phyloP scores from a whole-genome alignment of 2,888 invertebrate species.

The Adela reaumurella region DNA sequence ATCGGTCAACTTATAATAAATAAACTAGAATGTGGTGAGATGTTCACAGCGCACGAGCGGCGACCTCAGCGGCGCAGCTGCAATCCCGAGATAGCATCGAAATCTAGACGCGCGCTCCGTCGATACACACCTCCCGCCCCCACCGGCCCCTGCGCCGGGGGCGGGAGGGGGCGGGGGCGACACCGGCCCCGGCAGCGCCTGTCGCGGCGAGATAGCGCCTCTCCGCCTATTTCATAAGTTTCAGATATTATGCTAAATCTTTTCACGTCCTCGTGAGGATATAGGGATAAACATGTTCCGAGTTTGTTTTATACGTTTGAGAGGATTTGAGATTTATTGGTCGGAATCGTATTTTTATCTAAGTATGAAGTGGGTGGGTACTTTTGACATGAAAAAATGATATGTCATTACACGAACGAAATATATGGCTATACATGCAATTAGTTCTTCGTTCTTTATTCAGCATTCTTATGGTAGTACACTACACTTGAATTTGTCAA shows the following conservation, averaged over 20 bases:
- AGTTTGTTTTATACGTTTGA: too few species aligned
- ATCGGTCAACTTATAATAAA: background rate
- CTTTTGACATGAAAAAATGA: too few species aligned
- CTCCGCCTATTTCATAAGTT: background rate
- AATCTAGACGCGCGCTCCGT: slow-evolving; percentile 24
- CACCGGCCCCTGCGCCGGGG: slow-evolving; percentile 7
- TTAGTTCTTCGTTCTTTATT: too few species aligned
- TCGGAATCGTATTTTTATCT: too few species aligned
- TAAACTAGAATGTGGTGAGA: too few species aligned
- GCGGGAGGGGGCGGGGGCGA: slow-evolving; percentile 4
- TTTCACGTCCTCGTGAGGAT: background rate
- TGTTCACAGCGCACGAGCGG: background rate
- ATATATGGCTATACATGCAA: too few species aligned
- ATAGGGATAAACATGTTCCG: too few species aligned
- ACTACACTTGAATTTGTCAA: too few species aligned
- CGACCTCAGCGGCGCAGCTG: background rate
- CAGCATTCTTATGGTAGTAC: too few species aligned
- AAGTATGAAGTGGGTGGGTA: too few species aligned
- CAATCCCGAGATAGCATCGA: slow-evolving; percentile 15
- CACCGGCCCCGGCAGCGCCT: slow-evolving; percentile 1
- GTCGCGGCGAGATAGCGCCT: background rate
- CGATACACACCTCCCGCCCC: slow-evolving; percentile 15
- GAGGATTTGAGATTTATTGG: too few species aligned
- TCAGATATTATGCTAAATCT: background rate
- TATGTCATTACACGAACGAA: too few species aligned